Evolutionary conservation across 2,113 vertebrate genomes (phyloP).

Genomic region (Lepisosteus osseus): DNA sequence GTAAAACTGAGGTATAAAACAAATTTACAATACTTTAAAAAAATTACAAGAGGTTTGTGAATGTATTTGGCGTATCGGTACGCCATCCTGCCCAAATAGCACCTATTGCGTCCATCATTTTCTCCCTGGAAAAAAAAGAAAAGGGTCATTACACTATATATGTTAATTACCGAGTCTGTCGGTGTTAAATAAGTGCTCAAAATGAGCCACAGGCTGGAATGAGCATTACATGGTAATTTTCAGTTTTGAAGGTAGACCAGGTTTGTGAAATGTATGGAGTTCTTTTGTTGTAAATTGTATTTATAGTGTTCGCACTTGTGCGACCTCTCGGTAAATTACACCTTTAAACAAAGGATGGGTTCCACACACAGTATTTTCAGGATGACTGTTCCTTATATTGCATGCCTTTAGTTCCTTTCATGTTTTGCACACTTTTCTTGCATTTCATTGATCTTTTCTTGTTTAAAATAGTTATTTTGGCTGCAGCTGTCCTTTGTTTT

Average conservation of each 20-base stretch:
- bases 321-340: too few species aligned
- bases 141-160: not conserved
- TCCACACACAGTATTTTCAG: too few species aligned
- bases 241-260: too few species aligned
- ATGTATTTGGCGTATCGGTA: conserved; percentile 36
- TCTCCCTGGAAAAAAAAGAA: conserved; percentile 49
- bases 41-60: conserved; percentile 7
- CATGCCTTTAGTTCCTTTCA: conserved; percentile 30
- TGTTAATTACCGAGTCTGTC: too few species aligned
- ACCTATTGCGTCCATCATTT: conserved; percentile 51
- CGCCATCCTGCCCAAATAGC: conserved; percentile 43
- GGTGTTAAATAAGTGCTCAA: too few species aligned
- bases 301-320: too few species aligned
- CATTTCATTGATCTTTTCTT: conserved; percentile 18
- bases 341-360: too few species aligned
- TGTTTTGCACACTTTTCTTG: not conserved
- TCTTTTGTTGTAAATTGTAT: too few species aligned
- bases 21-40: conserved; percentile 68
- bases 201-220: too few species aligned
- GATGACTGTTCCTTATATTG: conserved; percentile 5
- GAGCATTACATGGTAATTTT: too few species aligned
- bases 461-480: conserved; percentile 33
- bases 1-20: conserved; percentile 94
- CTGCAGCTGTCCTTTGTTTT: conserved; percentile 30
- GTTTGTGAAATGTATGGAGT: too few species aligned